Base-by-base conservation (phyloP, 2,113 vertebrate genomes). In the Lutjanus erythropterus region DNA sequence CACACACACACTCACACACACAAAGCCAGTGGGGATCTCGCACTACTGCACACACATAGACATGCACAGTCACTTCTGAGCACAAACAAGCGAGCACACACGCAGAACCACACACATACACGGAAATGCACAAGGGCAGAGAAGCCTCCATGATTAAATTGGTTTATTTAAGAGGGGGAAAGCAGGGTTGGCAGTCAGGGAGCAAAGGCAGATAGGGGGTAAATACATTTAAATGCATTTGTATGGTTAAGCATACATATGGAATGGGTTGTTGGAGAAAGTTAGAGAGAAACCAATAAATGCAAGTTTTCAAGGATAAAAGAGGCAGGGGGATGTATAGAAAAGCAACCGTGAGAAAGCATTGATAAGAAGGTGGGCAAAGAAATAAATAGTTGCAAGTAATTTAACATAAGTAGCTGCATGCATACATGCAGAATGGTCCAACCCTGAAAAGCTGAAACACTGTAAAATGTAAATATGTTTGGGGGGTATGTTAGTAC, bases 71-170 rank as follows among this genome's bases (percentile, higher is more conserved):
- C 25, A 60, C 58, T 71, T 55, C 23, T 46, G 66, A n/a, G 44
- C 71, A 82, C 71, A 80, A 73, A 69, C 73, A 82, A 42, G 42
- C 55, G 65, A 39, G 68, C 29, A 78, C 74, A 78, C 62, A 77
- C 2, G 47, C 58, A 65, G 19, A 82, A 21, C 62, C 29, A 42
- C 71, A 31, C n/a, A 61, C 67, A 81, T 66, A 77, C 53, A 73
- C 21, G 60, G 21, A 70, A 60, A 78, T 58, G 68, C 81, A 88
- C 78, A 72, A 84, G 84, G 87, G 87, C 84, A 81, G 84, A 84
- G 86, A 83, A 84, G 89, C 75, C 53, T 80, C 67, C 75, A 42
- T 84, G 92, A 92, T 91, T 90, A 91, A 91, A 92, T 91, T 88
- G 88, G 88, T 78, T 88, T 91, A 90, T 92, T 89, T 87, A 87